Base-by-base conservation (phyloP, 2,888 invertebrate species). In the Apamea crenata region DNA sequence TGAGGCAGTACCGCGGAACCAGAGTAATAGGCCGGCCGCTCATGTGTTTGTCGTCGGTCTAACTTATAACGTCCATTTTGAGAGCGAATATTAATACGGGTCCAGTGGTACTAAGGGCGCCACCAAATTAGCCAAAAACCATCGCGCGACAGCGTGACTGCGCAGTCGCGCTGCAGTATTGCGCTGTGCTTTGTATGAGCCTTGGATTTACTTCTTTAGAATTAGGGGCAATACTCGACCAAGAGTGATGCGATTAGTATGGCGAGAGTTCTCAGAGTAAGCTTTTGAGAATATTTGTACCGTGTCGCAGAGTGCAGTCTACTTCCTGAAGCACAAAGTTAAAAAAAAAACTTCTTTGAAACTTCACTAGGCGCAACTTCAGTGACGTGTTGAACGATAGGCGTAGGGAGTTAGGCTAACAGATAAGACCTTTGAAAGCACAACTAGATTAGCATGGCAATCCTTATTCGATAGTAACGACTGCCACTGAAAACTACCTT, bases 261-360 rank as follows among this genome's bases (percentile, higher is more conserved):
- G 12, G 47, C 47, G 44, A 18, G 44, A 68, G 18, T 29, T 47
- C 7, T 18, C 3, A 21, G 12, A 68, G 29, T 47, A 12, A 36
- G 16, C 25, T 16, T 53, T 25, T 2, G 29, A 47, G 25, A 36
- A 25, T 50, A 53, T 53, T 70, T 36, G 16, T 53, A 8, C 7
- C 25, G 25, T 70, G 8, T 25, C 32, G 16, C 25, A 53, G 18
- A 56, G n/a, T 10, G 25, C 70, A 53, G 1, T 53, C 16, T 53
- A 69, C 14, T 70, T 70, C 16, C 32, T 32, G 53, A 70, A 70
- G 70, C 21, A 70, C 16, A 25, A 53, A 25, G 25, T 70, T n/a
- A n/a, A n/a, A n/a, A n/a, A n/a, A n/a, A n/a, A n/a, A n/a, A n/a
- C n/a, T n/a, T n/a, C n/a, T n/a, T n/a, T n/a, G n/a, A n/a, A n/a